Base-by-base conservation (phyloP, 2,888 invertebrate genomes). In the Standfussiana lucernea region DNA sequence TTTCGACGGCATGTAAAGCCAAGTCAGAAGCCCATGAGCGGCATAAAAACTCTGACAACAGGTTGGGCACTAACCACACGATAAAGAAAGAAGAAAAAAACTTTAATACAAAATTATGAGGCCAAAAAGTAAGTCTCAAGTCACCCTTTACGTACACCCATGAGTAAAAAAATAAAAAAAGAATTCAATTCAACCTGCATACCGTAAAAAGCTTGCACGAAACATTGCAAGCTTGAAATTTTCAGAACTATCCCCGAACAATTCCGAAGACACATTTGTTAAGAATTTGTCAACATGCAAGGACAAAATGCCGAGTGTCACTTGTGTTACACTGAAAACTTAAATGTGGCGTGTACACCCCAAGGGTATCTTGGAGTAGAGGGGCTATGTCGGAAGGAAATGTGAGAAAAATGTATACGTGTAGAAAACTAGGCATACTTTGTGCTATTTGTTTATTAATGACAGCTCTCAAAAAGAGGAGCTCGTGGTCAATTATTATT, bases 291-390 rank as follows among this genome's bases (percentile, higher is more conserved):
- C 77, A 72, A 72, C 86, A 82, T 86, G 84, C 78, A 86, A 86
- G 89, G 84, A 89, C 77, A 59, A 90, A 89, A 89, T 87, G 75
- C 85, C 75, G 79, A n/a, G 74, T 64, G 81, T 80, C 84, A 80
- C 77, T 72, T 81, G 69, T 59, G 82, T 72, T 75, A 75, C 84
- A 86, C 75, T 88, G 89, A 84, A 89, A 89, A 89, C 86, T 88
- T 88, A 87, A 88, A 83, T 80, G 86, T 77, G 56, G 75, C 76
- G 75, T 66, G 75, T 75, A 80, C 71, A 67, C 65, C 79, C 72
- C 85, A 72, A 83, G 80, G 73, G 83, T 67, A 66, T 37, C 72
- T 80, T 67, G 28, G 13, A 67, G 28, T 75, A 28, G 64, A 73
- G 64, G 24, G 53, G 6, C 75, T 15, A 62, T 40, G 68, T 7